Percentiles rank a stretch among this genome's conserved stretches.
These are phyloP conservation scores for Dendroctonus ponderosae DNA, from an alignment of 1,140 invertebrate species.

Conservation along the genomic window DNA sequence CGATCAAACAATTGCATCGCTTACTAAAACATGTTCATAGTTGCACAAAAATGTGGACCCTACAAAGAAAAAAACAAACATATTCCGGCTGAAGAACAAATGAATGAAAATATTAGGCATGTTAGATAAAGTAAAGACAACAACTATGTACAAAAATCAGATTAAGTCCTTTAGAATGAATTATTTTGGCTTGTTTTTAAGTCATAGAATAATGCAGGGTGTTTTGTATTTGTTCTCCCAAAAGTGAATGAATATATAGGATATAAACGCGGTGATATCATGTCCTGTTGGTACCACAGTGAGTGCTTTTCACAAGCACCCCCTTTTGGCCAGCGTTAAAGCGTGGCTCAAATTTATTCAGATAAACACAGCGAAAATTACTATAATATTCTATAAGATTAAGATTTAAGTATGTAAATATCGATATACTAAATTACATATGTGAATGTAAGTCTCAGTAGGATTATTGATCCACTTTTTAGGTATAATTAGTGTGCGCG, in stretches of 20 bases:
- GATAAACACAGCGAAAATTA: not conserved
- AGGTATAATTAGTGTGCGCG: not conserved
- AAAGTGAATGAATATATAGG: not conserved
- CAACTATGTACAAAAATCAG: too few species aligned
- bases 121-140: too few species aligned
- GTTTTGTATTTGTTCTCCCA: too few species aligned
- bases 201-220: too few species aligned
- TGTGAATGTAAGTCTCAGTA: conserved; percentile 30
- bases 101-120: too few species aligned
- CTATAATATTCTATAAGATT: not conserved
- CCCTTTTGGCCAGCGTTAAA: not conserved
- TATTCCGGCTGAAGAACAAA: too few species aligned
- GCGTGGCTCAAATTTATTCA: not conserved
- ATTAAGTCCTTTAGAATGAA: too few species aligned
- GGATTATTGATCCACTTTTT: conserved; percentile 30
- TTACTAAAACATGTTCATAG: too few species aligned
- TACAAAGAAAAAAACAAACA: too few species aligned
- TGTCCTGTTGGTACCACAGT: not conserved
- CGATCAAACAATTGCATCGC: too few species aligned
- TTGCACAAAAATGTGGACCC: too few species aligned
- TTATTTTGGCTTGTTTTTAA: too few species aligned
- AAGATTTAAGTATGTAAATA: not conserved
- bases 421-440: conserved; percentile 26
- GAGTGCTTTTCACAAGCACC: not conserved
- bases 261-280: not conserved